These are phyloP conservation scores for Steatocranus sp. DNA, from an alignment of 2,797 vertebrate species.

Conservation along the genomic window DNA sequence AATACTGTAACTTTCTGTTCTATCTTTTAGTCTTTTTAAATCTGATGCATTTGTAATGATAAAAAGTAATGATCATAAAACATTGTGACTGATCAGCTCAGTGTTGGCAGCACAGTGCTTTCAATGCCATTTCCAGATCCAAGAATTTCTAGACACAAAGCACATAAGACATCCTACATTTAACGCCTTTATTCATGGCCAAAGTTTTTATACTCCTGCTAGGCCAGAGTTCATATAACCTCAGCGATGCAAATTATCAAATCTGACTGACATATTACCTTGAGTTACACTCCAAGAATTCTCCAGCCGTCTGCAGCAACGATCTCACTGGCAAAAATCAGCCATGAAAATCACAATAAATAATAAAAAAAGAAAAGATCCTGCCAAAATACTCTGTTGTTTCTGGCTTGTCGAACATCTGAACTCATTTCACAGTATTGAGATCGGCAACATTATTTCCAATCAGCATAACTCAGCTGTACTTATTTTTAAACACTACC, in stretches of 20 bases:
- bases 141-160: slow-evolving; percentile 2
- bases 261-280: slow-evolving; percentile 64
- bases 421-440: slow-evolving; percentile 62
- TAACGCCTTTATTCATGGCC: slow-evolving; percentile 16
- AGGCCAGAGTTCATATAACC: slow-evolving; percentile 61
- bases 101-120: neutral
- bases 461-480: slow-evolving; percentile 45
- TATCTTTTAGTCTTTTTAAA: neutral
- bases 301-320: slow-evolving; percentile 54
- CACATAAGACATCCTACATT: slow-evolving; percentile 16
- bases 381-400: slow-evolving; percentile 62
- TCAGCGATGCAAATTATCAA: slow-evolving; percentile 57
- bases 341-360: slow-evolving; percentile 48
- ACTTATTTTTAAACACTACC: neutral
- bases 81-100: neutral
- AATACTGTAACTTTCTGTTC: neutral
- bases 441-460: slow-evolving; percentile 49
- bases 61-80: neutral
- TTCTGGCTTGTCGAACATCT: slow-evolving; percentile 50
- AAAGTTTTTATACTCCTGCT: slow-evolving; percentile 27
- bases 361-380: neutral
- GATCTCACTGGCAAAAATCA: slow-evolving; percentile 59
- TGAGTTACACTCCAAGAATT: slow-evolving; percentile 52
- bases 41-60: neutral
- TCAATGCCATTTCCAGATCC: slow-evolving; percentile 1